Evolutionary conservation across 2,113 vertebrate genomes (phyloP), one percentile per base, ranked within the genome.

Genomic region (Lichenostomus cassidix): DNA sequence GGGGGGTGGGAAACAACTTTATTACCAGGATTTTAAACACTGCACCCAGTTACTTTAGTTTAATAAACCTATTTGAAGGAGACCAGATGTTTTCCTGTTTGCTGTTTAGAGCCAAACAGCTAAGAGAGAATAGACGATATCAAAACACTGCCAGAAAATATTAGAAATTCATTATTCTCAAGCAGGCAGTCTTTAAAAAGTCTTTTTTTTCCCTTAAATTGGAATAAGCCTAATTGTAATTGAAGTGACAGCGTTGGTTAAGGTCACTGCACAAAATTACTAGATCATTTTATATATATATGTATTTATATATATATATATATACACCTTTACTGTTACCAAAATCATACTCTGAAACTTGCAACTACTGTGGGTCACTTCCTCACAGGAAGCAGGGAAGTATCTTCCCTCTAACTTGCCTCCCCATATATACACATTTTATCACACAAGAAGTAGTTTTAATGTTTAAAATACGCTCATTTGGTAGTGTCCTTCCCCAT

Each of bases 31-130:
- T 68, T 96, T 83, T 83, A 37, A 93, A 29, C 12, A 17, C 37
- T 64, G 37, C 59, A 50, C 59, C 58, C 0, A 47, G 23, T 75
- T 84, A 8, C 35, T 69, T 69, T 56, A 28, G n/a, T 74, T 93
- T 87, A 73, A 83, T 67, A 58, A 77, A 25, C 29, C 13, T 59
- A 39, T 37, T 74, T 68, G 64, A 88, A 71, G 47, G 65, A 89
- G n/a, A 63, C 14, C 64, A 83, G 80, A 83, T 90, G 52, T 86
- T 83, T 90, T 95, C 58, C 78, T 90, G n/a, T 84, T 90, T 92
- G 84, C 56, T 85, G 24, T 27, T 53, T 18, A n/a, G 17, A 87
- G 68, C 83, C 68, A 78, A 88, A 67, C 17, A 74, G 31, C 84
- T 76, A 77, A 56, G 33, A 86, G 60, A 63, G 60, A 84, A 78